Percentiles rank a stretch among this genome's conserved stretches.
phyloP scores from a whole-genome alignment of 2,888 invertebrate genomes.

The Leucozona laternaria region DNA sequence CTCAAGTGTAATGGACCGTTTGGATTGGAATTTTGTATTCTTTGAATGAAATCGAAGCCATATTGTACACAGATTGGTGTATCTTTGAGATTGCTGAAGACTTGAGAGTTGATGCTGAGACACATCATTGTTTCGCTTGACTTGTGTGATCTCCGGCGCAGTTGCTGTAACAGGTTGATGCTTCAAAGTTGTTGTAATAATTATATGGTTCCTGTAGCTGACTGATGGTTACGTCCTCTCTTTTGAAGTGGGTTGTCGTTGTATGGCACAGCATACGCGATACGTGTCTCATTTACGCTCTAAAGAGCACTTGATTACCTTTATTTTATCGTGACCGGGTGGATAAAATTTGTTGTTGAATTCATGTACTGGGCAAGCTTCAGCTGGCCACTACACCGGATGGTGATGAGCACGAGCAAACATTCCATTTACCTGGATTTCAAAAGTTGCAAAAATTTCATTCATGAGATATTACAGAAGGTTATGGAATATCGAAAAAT shows the following conservation, averaged over 20 bases:
- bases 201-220: constrained; percentile 65
- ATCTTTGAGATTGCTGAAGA: constrained; percentile 10
- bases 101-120: neutral
- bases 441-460: neutral
- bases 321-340: constrained; percentile 69
- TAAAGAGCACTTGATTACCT: constrained; percentile 76
- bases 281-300: constrained; percentile 57
- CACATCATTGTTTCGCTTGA: constrained; percentile 54
- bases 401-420: neutral
- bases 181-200: constrained; percentile 51
- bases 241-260: constrained; percentile 7
- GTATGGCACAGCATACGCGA: neutral
- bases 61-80: neutral
- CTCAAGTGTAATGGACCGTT: constrained; percentile 39
- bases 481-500: neutral
- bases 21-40: constrained; percentile 23
- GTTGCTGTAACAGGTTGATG: constrained; percentile 60
- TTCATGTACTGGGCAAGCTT: neutral
- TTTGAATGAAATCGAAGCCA: constrained; percentile 50
- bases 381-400: constrained; percentile 1
- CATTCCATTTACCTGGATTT: neutral
- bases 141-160: constrained; percentile 43
- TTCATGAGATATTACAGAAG: neutral
- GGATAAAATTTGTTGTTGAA: constrained; percentile 30
- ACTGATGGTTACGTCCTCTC: constrained; percentile 56